Evolutionary conservation across 2,113 vertebrate species (phyloP).

Genomic region (Scopus umbretta): DNA sequence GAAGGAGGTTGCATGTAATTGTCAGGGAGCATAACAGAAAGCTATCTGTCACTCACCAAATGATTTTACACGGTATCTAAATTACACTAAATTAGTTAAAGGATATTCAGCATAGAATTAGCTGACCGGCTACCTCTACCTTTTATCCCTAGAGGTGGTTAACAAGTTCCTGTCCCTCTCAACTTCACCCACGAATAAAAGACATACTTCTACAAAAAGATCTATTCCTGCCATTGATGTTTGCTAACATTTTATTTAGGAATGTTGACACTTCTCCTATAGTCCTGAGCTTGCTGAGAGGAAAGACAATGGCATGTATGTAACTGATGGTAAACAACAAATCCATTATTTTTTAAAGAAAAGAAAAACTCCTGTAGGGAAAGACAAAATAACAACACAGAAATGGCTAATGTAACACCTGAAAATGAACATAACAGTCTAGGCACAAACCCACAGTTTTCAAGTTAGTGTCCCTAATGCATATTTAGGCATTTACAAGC

Average conservation of each 20-base stretch:
- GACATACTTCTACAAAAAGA: neutral
- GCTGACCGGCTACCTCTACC: neutral
- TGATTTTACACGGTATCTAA: neutral
- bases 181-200: neutral
- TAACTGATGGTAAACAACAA: conserved; percentile 1
- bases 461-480: neutral
- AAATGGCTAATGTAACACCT: neutral
- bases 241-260: neutral
- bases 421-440: neutral
- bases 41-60: neutral
- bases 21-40: neutral
- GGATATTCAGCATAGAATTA: neutral
- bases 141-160: neutral
- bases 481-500: neutral
- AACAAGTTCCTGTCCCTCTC: neutral
- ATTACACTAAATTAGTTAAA: neutral
- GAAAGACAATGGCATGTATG: neutral
- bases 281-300: neutral
- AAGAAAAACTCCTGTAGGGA: neutral
- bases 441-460: neutral
- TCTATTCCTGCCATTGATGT: neutral
- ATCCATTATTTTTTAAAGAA: neutral
- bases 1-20: neutral
- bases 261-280: conserved; percentile 27
- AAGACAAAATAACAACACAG: neutral